Evolutionary conservation across 1,140 invertebrate genomes (phyloP).

Genomic region (Musca vetustissima): DNA sequence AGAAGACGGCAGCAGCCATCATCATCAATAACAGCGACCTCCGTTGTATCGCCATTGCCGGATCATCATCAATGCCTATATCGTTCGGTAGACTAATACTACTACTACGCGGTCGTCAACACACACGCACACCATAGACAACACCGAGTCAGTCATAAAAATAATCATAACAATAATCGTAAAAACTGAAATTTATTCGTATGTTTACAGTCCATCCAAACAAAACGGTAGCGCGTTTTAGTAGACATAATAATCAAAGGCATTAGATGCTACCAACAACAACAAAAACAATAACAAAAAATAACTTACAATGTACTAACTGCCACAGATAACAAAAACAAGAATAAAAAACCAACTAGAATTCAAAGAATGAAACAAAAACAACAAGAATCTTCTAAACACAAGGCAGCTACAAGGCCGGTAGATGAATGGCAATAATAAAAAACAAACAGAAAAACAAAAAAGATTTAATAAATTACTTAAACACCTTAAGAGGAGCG

Average conservation of each 20-base stretch:
- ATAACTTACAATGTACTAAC: not conserved
- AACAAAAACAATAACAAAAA: slow-evolving; percentile 12
- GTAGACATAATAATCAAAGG: not conserved
- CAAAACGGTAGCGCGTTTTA: slow-evolving; percentile 9
- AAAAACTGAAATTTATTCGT: slow-evolving; percentile 38
- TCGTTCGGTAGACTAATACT: too few species aligned
- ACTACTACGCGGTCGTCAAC: too few species aligned
- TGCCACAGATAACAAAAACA: too few species aligned
- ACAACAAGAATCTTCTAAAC: not conserved
- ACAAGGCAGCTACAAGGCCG: not conserved
- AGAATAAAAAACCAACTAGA: not conserved
- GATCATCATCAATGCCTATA: too few species aligned
- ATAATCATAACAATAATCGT: slow-evolving; percentile 54
- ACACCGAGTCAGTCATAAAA: slow-evolving; percentile 32
- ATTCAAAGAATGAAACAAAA: slow-evolving; percentile 4
- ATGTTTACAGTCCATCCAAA: slow-evolving; percentile 16
- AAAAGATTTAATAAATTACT: slow-evolving; percentile 4
- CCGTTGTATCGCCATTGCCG: too few species aligned
- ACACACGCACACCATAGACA: too few species aligned
- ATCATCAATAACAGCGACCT: too few species aligned
- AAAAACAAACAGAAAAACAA: not conserved
- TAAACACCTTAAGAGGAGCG: too few species aligned
- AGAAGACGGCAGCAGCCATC: too few species aligned
- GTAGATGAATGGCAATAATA: slow-evolving; percentile 17
- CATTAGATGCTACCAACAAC: not conserved